Conservation (phyloP, 2,888 invertebrate species). For the Danaus chrysippus region DNA sequence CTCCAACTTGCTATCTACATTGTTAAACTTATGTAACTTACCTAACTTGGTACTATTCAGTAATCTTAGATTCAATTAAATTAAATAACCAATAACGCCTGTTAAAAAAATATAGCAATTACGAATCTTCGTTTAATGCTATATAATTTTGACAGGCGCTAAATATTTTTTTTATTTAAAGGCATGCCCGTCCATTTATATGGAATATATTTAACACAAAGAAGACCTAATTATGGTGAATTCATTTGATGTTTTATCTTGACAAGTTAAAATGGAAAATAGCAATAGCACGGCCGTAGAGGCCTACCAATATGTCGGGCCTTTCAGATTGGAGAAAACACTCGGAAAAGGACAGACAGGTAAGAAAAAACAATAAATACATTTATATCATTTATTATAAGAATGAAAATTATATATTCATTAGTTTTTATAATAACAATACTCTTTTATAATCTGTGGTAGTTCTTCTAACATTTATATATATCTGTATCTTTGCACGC, state of each 20-base stretch:
- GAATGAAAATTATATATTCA: background rate
- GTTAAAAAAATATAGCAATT: background rate
- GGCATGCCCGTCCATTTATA: constrained; percentile 38
- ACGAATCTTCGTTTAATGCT: background rate
- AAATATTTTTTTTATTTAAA: constrained; percentile 13
- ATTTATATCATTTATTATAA: background rate
- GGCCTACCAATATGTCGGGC: constrained; percentile 96
- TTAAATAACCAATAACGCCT: background rate
- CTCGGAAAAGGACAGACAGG: constrained; percentile 99
- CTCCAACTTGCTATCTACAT: constrained; percentile 11
- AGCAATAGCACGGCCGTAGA: constrained; percentile 61
- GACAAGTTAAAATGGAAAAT: constrained; percentile 58
- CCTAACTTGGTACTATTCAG: constrained; percentile 1
- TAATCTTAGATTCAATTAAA: background rate
- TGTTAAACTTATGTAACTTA: constrained; percentile 13
- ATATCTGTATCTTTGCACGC: constrained; percentile 52
- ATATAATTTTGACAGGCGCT: constrained; percentile 15
- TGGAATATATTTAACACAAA: constrained; percentile 15
- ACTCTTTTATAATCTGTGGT: background rate
- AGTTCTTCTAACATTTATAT: constrained; percentile 28
- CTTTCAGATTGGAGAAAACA: constrained; percentile 99
- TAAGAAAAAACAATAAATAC: constrained; percentile 63
- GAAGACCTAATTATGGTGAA: constrained; percentile 29
- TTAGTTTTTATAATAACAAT: background rate
- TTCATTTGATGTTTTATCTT: constrained; percentile 35